A percentile compares a stretch with the other conserved stretches of the same genome.
Evolutionary conservation across 2,113 vertebrate species (phyloP).

Genomic region (Edolisoma coerulescens): DNA sequence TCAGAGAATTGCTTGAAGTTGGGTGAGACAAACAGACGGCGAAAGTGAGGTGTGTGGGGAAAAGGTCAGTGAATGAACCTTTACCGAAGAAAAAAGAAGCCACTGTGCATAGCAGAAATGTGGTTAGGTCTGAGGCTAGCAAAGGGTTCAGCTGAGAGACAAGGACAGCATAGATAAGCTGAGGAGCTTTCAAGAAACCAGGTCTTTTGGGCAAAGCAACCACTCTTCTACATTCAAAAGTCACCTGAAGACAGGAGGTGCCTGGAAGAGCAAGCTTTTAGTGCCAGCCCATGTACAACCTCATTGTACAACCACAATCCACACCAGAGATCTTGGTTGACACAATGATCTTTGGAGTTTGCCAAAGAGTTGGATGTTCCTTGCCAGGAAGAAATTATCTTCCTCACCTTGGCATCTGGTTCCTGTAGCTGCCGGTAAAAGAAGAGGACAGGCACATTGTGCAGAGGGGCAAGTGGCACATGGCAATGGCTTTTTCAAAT

Average conservation of each 20-base stretch:
- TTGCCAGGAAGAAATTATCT: background rate
- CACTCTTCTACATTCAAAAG: background rate
- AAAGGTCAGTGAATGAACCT: background rate
- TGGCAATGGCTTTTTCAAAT: background rate
- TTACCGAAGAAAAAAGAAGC: background rate
- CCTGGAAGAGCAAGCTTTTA: background rate
- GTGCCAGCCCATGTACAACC: background rate
- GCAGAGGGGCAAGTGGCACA: background rate
- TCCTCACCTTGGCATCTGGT: background rate
- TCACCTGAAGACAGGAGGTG: background rate
- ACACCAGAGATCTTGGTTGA: background rate
- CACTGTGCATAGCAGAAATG: background rate
- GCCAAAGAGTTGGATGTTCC: conserved; percentile 17
- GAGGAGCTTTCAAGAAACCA: background rate
- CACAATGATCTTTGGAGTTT: background rate
- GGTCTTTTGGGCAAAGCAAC: background rate
- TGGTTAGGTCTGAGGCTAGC: background rate
- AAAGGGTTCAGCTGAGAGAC: background rate
- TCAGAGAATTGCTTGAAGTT: background rate
- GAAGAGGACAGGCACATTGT: background rate
- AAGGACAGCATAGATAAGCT: background rate
- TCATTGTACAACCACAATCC: background rate
- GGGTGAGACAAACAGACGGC: background rate
- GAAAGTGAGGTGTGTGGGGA: background rate
- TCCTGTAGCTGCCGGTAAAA: background rate